Evolutionary conservation across 2,888 invertebrate genomes (phyloP), one percentile per base, ranked within the genome.

Genomic region (Drosophila recens): DNA sequence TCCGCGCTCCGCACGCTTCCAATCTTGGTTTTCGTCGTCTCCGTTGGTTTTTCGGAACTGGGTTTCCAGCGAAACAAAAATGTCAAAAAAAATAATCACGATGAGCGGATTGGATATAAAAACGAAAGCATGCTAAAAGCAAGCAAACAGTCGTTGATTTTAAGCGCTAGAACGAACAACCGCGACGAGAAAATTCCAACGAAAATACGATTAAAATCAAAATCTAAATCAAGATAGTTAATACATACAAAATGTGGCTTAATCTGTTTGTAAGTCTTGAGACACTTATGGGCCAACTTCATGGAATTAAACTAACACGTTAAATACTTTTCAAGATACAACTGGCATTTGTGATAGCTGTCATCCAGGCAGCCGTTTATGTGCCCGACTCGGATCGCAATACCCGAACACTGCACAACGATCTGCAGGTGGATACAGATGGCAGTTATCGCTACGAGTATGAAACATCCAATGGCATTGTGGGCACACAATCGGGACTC

Each of bases 381-480:
- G 48, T 84, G 13, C 82, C 87, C 11, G 76, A 79, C 33, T 86
- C 86, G 45, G 90, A 89, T 65, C 80, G 87, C n/a, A 79, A 86
- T 53, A 82, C 86, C 4, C 77, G 75, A 4, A 88, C 89, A 0
- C 33, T 91, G 11, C 85, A 79, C 11, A 89, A 86, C 33, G 82
- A 89, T 20, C 61, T 82, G 30, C 74, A 83, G 34, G 76, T 90
- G 51, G 72, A 81, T 1, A 65, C 66, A 9, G 90, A 91, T 70
- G 90, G 90, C n/a, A 79, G 76, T 8, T 91, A 90, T 75, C 79
- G 67, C 5, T 91, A 90, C 63, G 80, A 79, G 17, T 91, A 90
- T 54, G 89, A 87, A 56, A 91, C 90, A 0, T 88, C 90, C 30
- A 91, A 91, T 70, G 90, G 90, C 33, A 91, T 91, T 61, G 64